Base-by-base conservation (phyloP, 2,797 vertebrate species). In the Tapera naevia region DNA sequence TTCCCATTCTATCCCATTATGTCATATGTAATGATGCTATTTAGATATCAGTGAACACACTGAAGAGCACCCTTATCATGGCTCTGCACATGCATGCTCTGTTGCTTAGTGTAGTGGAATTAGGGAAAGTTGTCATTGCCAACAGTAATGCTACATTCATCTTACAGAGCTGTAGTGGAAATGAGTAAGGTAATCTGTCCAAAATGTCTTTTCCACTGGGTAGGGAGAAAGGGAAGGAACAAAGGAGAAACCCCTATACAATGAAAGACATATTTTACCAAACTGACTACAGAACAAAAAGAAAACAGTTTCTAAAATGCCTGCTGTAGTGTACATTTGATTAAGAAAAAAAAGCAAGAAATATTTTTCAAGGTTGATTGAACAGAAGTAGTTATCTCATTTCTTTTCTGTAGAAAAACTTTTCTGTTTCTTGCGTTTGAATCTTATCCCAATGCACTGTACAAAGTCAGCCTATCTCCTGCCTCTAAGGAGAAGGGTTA, bases 351-450 rank as follows among this genome's bases (percentile, higher is more conserved):
- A 93, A 74, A 17, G 0, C 15, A 74, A 87, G 17, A 45, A 45
- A 66, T 74, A 23, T 71, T 79, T 96, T 87, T 88, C 28, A 80
- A 89, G 30, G 13, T 79, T 91, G 83, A 82, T 83, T 83, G 41
- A 83, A 70, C 45, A 62, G 2, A 54, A 65, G 7, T n/a, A 9
- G 4, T 16, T 22, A 46, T 25, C 23, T 13, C 4, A 41, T 7
- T 3, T 32, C 22, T 58, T 54, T 57, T 33, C 19, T 4, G 3
- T 45, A 50, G 61, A 89, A 67, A 86, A 51, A 1, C 17, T 53
- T 50, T 84, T 64, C 24, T 93, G 1, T 57, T 33, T 65, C 16
- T 60, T 83, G 22, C 30, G 22, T 83, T 78, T 92, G n/a, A 92
- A 80, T 54, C 27, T 71, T 73, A 17, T 62, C 28, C 69, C 30